Evolutionary conservation across 2,888 invertebrate genomes (phyloP), one percentile per base, ranked within the genome.

Genomic region (Apotomis capreana): DNA sequence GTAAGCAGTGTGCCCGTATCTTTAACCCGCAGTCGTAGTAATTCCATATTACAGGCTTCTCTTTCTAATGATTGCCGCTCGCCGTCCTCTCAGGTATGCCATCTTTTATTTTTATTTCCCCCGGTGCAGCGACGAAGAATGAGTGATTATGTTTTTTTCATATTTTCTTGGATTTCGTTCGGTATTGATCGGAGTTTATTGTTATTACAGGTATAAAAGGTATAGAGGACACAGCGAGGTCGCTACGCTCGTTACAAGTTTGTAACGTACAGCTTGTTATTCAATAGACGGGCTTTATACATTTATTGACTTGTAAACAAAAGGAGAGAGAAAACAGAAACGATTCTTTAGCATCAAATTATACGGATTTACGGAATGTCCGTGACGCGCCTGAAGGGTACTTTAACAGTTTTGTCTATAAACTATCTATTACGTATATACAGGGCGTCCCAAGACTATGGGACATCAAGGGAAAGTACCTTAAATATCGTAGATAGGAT

Each of bases 1-100:
- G 70, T 74, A 59, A 13, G 70, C 78, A 79, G 75, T 78, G 80
- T 79, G 15, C 59, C 57, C 70, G 57, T 61, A 69, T 70, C 73
- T 75, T 75, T 75, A 75, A 70, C 76, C 77, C 76, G 68, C 74
- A 70, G 76, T 73, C 73, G 78, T 69, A 72, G 76, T 81, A 81
- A 82, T 82, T 78, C 76, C 78, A 78, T 76, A 80, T 79, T 78
- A 79, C 75, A 65, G 77, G 74, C 81, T 76, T 79, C 82, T 76
- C 78, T 75, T 78, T 79, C 78, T 81, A 82, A 82, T 82, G 81
- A 83, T 80, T 79, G 78, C 79, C 76, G 74, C 74, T 76, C 79
- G 71, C 73, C 73, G 76, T 68, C 62, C 64, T 70, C 70, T 71
- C 68, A 68, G 72, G 68, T 72, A 72, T 72, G 61, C 68, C 68